These are phyloP conservation scores for Papilio polyxenes DNA, from an alignment of 1,140 invertebrate species.

Conservation along the genomic window DNA sequence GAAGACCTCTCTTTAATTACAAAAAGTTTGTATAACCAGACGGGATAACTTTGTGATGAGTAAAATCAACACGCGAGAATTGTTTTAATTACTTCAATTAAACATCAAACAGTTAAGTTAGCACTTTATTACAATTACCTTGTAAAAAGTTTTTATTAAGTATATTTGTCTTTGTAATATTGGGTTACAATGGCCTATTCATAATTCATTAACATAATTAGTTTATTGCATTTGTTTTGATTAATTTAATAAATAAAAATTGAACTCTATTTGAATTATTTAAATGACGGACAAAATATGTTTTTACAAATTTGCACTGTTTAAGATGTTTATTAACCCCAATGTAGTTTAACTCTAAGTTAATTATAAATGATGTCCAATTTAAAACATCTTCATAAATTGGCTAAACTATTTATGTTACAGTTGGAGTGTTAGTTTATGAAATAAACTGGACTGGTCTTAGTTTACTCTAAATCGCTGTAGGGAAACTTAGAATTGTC, in stretches of 20 bases:
- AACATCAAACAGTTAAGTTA: slow-evolving; percentile 14
- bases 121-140: not conserved
- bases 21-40: not conserved
- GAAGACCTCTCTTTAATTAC: not conserved
- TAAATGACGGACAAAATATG: too few relatives aligned
- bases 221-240: too few relatives aligned
- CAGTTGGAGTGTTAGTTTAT: not conserved
- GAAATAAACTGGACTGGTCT: not conserved
- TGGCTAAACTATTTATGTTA: not conserved
- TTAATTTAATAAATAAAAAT: too few relatives aligned
- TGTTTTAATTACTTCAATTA: slow-evolving; percentile 15
- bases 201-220: too few relatives aligned
- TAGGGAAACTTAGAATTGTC: slow-evolving; percentile 12
- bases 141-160: not conserved
- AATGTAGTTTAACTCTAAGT: too few relatives aligned
- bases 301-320: too few relatives aligned
- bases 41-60: slow-evolving; percentile 11
- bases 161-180: not conserved
- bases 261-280: too few relatives aligned
- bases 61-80: slow-evolving; percentile 25
- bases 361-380: too few relatives aligned
- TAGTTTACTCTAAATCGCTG: not conserved
- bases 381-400: too few relatives aligned
- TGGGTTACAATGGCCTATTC: not conserved
- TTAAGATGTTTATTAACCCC: too few relatives aligned